Conservation (phyloP, 1,140 invertebrate genomes). For the Meloidogyne exigua region DNA sequence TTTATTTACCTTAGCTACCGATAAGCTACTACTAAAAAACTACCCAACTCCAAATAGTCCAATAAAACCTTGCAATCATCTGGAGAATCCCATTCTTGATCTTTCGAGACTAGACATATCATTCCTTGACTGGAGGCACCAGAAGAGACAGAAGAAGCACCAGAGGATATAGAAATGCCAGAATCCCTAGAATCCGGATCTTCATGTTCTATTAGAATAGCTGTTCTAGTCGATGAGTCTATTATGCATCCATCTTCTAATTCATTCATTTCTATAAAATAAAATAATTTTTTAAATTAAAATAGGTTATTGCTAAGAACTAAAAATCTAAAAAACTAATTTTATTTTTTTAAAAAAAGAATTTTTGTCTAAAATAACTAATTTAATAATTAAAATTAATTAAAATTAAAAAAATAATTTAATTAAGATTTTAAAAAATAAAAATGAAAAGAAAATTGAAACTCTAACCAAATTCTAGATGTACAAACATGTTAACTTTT, state of each 20-base stretch:
- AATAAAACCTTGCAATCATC: slow-evolving; percentile 19
- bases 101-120: neutral
- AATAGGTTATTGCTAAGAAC: no score
- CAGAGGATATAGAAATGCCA: slow-evolving; percentile 18
- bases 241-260: neutral
- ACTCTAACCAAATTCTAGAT: neutral
- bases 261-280: slow-evolving; percentile 2
- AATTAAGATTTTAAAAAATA: no score
- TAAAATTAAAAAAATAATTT: no score
- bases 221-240: neutral
- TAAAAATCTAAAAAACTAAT: no score
- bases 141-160: neutral
- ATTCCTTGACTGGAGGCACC: neutral
- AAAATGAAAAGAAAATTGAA: neutral
- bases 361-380: no score
- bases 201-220: slow-evolving; percentile 10
- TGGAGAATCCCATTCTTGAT: slow-evolving; percentile 19
- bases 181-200: slow-evolving; percentile 28
- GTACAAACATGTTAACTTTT: no score
- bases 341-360: no score
- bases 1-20: no score
- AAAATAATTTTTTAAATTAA: neutral
- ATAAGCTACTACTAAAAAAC: no score
- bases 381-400: no score
- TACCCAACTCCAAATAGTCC: neutral